Evolutionary conservation across 2,888 invertebrate species (phyloP).

Genomic region (Perithous albicinctus): DNA sequence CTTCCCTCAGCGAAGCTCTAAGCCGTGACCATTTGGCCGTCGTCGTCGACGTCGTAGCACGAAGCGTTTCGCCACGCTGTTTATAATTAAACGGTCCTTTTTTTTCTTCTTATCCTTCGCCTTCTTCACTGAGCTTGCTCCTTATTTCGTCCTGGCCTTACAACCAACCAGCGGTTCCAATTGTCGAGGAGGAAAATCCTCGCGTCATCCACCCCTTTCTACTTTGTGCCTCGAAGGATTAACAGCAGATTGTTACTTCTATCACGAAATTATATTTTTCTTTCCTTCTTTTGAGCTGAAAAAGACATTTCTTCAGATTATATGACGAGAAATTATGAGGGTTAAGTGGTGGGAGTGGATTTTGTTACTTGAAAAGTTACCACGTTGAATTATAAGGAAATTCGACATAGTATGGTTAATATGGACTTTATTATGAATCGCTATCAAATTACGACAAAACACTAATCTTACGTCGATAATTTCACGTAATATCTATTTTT

Average conservation of each 20-base stretch:
- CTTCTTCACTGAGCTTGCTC: slow-evolving; percentile 53
- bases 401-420: no score
- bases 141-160: slow-evolving; percentile 70
- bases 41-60: slow-evolving; percentile 73
- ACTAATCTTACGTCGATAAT: no score
- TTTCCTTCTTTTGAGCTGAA: background rate
- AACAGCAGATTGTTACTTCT: slow-evolving; percentile 53
- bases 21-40: slow-evolving; percentile 84
- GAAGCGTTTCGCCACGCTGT: slow-evolving; percentile 76
- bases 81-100: slow-evolving; percentile 84
- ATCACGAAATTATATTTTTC: slow-evolving; percentile 40
- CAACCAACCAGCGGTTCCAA: slow-evolving; percentile 83
- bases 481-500: no score
- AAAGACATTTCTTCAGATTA: slow-evolving; percentile 46
- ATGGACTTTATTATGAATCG: no score
- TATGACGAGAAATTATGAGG: background rate
- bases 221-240: slow-evolving; percentile 39
- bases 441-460: no score
- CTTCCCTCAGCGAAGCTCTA: slow-evolving; percentile 74
- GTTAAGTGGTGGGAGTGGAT: background rate
- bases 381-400: background rate
- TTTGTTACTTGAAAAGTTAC: background rate
- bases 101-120: slow-evolving; percentile 53
- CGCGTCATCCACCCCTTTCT: slow-evolving; percentile 46
- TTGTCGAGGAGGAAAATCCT: slow-evolving; percentile 76